Conservation (phyloP, 2,797 vertebrate genomes). For the Syndactyla subalaris region DNA sequence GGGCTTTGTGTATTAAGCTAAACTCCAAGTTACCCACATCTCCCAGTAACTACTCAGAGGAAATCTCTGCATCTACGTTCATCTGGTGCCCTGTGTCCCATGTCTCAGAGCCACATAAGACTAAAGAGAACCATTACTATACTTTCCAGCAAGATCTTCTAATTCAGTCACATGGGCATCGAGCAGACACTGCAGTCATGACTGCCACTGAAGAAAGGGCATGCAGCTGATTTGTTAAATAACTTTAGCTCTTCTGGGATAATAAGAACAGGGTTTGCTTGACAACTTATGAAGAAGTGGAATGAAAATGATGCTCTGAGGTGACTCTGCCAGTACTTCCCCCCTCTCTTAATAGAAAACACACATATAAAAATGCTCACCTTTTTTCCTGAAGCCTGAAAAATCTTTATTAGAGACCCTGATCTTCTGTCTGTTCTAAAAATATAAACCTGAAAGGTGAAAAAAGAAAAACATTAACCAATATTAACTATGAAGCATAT, state of each 20-base stretch:
- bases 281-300: not conserved
- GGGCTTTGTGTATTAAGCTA: not conserved
- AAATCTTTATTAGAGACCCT: slow-evolving; percentile 88
- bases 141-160: not conserved
- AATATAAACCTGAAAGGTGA: slow-evolving; percentile 88
- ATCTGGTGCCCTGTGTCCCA: not conserved
- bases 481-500: not conserved
- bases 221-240: not conserved
- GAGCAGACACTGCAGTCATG: not conserved
- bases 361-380: slow-evolving; percentile 71
- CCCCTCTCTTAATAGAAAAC: not conserved
- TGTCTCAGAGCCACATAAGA: not conserved
- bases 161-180: not conserved
- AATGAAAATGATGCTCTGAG: not conserved
- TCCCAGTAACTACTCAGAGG: not conserved
- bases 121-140: not conserved
- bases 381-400: slow-evolving; percentile 97
- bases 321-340: not conserved
- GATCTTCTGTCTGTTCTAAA: slow-evolving; percentile 91
- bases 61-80: not conserved
- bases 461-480: not conserved
- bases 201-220: not conserved
- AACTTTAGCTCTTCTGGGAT: not conserved
- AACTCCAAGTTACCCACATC: not conserved
- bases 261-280: not conserved